A percentile compares a stretch with the other conserved stretches of the same genome.
Evolutionary conservation across 35 echinoderm and acorn worm genomes (phyloP).

Genomic region (Apostichopus parvimensis): DNA sequence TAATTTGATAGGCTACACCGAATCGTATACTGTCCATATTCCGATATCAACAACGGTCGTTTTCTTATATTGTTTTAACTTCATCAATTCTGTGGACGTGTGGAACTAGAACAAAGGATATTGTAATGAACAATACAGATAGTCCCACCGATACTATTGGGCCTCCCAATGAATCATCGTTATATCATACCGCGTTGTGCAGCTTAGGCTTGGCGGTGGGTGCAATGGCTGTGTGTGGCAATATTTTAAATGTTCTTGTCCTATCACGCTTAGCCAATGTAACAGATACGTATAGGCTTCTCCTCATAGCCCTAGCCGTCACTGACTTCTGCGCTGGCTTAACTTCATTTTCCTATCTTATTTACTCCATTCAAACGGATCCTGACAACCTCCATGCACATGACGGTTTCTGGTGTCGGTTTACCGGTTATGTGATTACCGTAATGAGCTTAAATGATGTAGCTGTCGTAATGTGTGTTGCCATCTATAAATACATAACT

Average conservation of each 20-base stretch:
- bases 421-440: not conserved
- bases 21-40: too few species aligned
- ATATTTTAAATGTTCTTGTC: constrained; percentile 8
- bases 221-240: constrained; percentile 10
- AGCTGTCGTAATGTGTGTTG: constrained; percentile 30
- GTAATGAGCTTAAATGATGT: constrained; percentile 14
- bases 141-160: not conserved
- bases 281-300: constrained; percentile 5
- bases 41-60: too few species aligned
- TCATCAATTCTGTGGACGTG: not conserved
- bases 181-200: constrained; percentile 2
- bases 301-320: not conserved
- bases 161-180: not conserved
- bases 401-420: constrained; percentile 18
- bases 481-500: constrained; percentile 21
- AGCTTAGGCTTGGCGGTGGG: constrained; percentile 10
- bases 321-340: constrained; percentile 20
- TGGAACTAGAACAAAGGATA: not conserved
- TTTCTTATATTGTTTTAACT: not conserved
- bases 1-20: too few species aligned
- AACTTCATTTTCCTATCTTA: constrained; percentile 2
- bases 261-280: constrained; percentile 17
- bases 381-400: not conserved
- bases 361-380: constrained; percentile 35
- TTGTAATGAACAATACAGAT: not conserved